These are phyloP conservation scores for Lithobius niger DNA, from an alignment of 1,140 invertebrate genomes.

Conservation along the genomic window DNA sequence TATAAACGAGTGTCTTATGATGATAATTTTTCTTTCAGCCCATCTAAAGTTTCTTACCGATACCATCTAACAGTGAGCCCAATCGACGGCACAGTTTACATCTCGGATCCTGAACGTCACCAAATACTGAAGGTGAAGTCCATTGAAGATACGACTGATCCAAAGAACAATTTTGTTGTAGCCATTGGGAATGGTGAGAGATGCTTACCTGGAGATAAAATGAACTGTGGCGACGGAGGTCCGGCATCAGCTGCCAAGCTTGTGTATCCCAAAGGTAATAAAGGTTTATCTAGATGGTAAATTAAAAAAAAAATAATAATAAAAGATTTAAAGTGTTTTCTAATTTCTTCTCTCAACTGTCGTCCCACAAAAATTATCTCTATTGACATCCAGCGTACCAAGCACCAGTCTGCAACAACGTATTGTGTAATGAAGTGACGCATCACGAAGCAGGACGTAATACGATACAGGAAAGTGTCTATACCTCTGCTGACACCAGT, in stretches of 20 bases:
- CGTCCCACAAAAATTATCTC: too few relatives aligned
- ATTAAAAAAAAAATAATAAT: too few relatives aligned
- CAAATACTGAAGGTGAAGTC: constrained; percentile 81
- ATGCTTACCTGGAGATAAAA: constrained; percentile 83
- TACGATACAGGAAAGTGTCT: too few relatives aligned
- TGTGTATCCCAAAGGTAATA: constrained; percentile 76
- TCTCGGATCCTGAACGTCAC: constrained; percentile 87
- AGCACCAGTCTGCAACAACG: too few relatives aligned
- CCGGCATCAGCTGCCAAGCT: constrained; percentile 81
- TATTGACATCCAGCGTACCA: too few relatives aligned
- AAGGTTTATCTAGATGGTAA: constrained; percentile 1
- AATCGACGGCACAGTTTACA: constrained; percentile 81
- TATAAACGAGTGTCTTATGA: too few relatives aligned
- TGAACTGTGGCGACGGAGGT: constrained; percentile 90
- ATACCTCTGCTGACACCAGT: too few relatives aligned
- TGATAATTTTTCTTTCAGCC: constrained; percentile 41
- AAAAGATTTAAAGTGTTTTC: too few relatives aligned
- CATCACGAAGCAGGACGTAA: too few relatives aligned
- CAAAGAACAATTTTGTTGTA: constrained; percentile 82
- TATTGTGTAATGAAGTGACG: too few relatives aligned
- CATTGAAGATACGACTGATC: constrained; percentile 65
- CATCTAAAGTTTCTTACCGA: constrained; percentile 81
- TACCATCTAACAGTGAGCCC: constrained; percentile 91
- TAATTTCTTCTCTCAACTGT: too few relatives aligned
- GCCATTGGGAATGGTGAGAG: constrained; percentile 87